These are phyloP conservation scores for Narcine bancroftii DNA, from an alignment of 2,113 vertebrate species.

Conservation along the genomic window DNA sequence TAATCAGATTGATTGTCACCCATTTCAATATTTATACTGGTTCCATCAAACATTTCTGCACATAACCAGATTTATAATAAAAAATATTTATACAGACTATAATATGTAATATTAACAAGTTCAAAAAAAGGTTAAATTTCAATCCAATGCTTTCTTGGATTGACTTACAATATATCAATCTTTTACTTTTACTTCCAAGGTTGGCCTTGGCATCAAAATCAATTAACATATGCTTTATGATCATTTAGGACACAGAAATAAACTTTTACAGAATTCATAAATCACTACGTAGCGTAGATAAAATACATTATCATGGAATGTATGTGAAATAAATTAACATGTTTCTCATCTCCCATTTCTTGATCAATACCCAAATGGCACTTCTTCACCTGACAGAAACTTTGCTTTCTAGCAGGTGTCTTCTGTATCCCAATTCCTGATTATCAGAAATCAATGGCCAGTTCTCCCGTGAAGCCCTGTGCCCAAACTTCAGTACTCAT, in stretches of 20 bases:
- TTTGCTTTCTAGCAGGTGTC: no score
- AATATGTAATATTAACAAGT: not conserved
- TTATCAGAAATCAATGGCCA: not conserved
- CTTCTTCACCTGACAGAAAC: no score
- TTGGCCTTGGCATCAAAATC: no score
- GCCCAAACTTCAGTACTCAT: not conserved
- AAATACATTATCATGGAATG: no score
- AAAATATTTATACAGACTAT: not conserved
- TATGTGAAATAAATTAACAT: no score
- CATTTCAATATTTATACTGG: constrained; percentile 2
- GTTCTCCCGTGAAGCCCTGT: not conserved
- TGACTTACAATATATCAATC: not conserved
- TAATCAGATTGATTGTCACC: not conserved
- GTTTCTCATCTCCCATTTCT: no score
- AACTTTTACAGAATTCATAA: no score
- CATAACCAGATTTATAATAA: not conserved
- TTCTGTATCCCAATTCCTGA: not conserved
- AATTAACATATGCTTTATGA: no score
- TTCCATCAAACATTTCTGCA: not conserved
- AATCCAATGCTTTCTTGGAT: not conserved
- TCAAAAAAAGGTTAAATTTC: not conserved
- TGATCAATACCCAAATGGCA: no score
- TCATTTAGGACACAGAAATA: no score
- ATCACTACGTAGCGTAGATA: no score
- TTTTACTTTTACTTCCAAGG: no score